Evolutionary conservation across 2,888 invertebrate genomes (phyloP), one percentile per base, ranked within the genome.

Genomic region (Sphinx pinastri): DNA sequence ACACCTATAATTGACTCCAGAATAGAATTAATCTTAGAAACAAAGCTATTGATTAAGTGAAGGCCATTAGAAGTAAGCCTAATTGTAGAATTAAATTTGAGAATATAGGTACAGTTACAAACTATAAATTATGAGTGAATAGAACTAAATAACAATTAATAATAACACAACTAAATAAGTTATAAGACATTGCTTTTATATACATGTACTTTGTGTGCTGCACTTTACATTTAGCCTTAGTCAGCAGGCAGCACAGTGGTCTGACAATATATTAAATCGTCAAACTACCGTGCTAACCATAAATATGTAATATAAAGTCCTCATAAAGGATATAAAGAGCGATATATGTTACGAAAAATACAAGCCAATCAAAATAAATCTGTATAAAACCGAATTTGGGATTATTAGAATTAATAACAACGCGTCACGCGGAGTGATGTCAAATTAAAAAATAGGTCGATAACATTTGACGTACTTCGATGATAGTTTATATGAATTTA

Each of bases 401-500:
- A 52, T 49, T 68, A 70, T 67, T 47, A 68, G 51, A 63, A 77
- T 83, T 80, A 81, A 79, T 81, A 86, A 84, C 85, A 91, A 90
- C 91, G 91, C 92, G 90, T 91, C 90, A 92, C 90, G 88, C 89
- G 89, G 87, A 88, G 85, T 88, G 86, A 89, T 91, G 92, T 92
- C 92, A 90, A 85, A 82, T 79, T 84, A 84, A 86, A 89, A 83
- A 87, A 89, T 91, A 92, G 91, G 92, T 92, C 92, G 91, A 81
- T 83, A 80, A 54, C 67, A 76, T 71, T 55, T 73, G 68, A 49
- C 47, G 71, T 69, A 14, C 55, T 70, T 31, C n/a, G 16, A 67
- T 31, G 25, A 59, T 67, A 45, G 31, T 70, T 19, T 38, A 38
- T 52, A 69, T 14, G 52, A 54, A 54, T 38, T 45, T 13, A 38